These are phyloP conservation scores for Sturmia bella DNA, from an alignment of 2,888 invertebrate genomes.

Conservation along the genomic window DNA sequence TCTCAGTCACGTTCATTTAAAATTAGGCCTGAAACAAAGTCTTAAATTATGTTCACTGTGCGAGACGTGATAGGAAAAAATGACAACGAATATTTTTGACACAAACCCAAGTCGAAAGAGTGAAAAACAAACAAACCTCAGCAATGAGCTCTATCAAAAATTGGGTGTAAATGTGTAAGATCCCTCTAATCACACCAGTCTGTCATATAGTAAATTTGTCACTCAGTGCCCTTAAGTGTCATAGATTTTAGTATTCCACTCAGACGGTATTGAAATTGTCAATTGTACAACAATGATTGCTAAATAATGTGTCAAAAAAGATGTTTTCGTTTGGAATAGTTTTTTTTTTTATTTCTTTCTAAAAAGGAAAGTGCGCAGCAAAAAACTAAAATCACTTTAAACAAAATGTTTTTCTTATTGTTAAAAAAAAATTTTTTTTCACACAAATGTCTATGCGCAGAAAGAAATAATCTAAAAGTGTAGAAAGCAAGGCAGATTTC, in stretches of 20 bases:
- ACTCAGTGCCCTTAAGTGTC: constrained; percentile 24
- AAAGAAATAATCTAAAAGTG: no score
- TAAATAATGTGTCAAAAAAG: constrained; percentile 72
- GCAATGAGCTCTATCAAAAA: constrained; percentile 42
- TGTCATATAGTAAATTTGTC: constrained; percentile 27
- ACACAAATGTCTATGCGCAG: no score
- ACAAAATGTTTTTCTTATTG: neutral
- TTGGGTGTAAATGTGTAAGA: neutral
- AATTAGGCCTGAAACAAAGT: constrained; percentile 64
- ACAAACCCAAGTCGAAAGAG: neutral
- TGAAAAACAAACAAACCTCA: constrained; percentile 24
- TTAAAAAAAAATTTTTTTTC: no score
- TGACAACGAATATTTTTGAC: constrained; percentile 4
- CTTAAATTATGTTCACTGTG: constrained; percentile 50
- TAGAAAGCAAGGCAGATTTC: no score
- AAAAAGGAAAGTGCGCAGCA: neutral
- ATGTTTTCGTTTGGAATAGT: constrained; percentile 71
- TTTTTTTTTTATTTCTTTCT: constrained; percentile 18
- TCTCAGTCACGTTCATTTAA: constrained; percentile 64
- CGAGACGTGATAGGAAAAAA: constrained; percentile 63
- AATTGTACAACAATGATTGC: constrained; percentile 70
- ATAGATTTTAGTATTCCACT: constrained; percentile 60
- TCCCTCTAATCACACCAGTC: neutral
- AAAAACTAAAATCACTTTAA: constrained; percentile 10
- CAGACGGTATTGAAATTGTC: constrained; percentile 63